A percentile compares a stretch with the other conserved stretches of the same genome.
phyloP scores from a whole-genome alignment of 2,888 invertebrate species.

The Loripinus fragilis region DNA sequence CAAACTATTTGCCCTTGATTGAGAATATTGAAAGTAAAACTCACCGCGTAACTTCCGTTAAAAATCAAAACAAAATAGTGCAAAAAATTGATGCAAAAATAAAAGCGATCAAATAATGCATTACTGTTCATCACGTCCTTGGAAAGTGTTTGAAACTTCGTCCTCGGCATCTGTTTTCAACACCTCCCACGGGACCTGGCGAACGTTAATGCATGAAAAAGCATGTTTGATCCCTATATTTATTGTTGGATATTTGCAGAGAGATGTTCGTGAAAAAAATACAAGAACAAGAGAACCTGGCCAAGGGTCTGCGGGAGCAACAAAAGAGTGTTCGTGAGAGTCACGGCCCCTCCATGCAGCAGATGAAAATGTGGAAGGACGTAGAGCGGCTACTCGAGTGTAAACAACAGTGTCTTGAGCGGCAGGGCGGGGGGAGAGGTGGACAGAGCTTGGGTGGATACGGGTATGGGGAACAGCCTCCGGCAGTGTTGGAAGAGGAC shows the following conservation, averaged over 20 bases:
- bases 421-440: constrained; percentile 60
- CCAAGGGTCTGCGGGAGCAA: constrained; percentile 83
- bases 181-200: no score
- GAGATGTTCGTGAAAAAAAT: constrained; percentile 87
- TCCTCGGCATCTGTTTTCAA: no score
- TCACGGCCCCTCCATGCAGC: constrained; percentile 84
- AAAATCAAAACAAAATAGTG: no score
- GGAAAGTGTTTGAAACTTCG: no score
- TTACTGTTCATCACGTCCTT: no score
- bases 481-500: constrained; percentile 76
- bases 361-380: constrained; percentile 86
- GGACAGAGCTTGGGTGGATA: constrained; percentile 44
- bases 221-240: not conserved
- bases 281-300: constrained; percentile 86
- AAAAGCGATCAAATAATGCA: no score
- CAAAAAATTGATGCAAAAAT: no score
- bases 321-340: constrained; percentile 85
- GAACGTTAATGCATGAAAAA: not conserved
- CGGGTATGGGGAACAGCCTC: constrained; percentile 67
- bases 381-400: constrained; percentile 83
- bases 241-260: constrained; percentile 84
- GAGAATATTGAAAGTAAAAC: no score
- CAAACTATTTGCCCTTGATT: no score
- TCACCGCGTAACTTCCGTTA: no score
- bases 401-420: constrained; percentile 77